phyloP scores from a whole-genome alignment of 2,113 vertebrate species.

The Ondatra zibethicus region DNA sequence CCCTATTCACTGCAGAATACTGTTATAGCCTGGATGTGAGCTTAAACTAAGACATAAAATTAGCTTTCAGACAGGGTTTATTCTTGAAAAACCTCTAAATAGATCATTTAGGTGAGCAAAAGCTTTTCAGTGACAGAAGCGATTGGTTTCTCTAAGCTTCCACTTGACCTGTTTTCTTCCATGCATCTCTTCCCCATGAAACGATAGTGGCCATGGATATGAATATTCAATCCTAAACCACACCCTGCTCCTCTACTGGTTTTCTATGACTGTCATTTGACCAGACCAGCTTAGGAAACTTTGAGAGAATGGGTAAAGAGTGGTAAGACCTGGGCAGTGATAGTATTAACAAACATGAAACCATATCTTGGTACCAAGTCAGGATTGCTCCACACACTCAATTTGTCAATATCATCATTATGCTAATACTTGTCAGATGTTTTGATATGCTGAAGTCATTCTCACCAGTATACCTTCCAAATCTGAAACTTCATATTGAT shows the following conservation, averaged over 20 bases:
- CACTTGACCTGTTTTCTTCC: background rate
- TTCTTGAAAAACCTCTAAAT: background rate
- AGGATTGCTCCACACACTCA: background rate
- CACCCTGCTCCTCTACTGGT: background rate
- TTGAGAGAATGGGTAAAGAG: background rate
- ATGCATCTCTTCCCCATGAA: background rate
- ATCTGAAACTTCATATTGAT: background rate
- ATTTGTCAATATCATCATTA: background rate
- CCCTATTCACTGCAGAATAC: background rate
- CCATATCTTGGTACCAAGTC: background rate
- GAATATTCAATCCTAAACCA: background rate
- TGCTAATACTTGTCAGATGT: background rate
- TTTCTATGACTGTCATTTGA: background rate
- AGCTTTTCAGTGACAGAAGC: background rate
- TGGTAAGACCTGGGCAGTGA: background rate
- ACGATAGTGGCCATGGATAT: background rate
- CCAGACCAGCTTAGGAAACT: background rate
- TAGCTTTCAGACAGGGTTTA: background rate
- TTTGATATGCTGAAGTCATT: background rate
- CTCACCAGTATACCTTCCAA: background rate
- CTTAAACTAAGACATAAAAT: background rate
- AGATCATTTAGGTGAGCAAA: background rate
- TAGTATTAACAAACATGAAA: background rate
- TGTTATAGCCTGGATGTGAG: background rate
- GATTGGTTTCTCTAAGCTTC: background rate